Evolutionary conservation across 2,113 vertebrate species (phyloP), one percentile per base, ranked within the genome.

Genomic region (Regulus satrapa): DNA sequence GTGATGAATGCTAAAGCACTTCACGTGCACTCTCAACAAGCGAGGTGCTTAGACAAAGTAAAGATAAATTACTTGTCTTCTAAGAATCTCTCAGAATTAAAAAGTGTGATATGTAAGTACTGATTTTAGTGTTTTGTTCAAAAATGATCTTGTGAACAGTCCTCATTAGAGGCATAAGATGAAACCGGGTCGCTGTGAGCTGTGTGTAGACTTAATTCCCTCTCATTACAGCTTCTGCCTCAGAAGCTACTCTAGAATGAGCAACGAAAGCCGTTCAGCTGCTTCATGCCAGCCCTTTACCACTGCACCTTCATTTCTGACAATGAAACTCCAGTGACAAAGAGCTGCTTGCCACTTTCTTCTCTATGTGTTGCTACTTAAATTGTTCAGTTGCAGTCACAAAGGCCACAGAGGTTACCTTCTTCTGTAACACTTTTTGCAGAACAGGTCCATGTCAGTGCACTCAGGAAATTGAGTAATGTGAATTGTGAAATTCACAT

Each of bases 181-280:
- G 71, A 88, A 96, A 92, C 18, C 80, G 63, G 59, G 58, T 93
- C 71, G 41, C 62, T 49, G 19, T 54, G 40, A 95, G 41, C 21
- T 7, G 0, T 24, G 18, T 73, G 19, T 41, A 64, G 38, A 7
- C 23, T 85, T 81, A 72, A 77, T 80, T 93, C 49, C 29, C 17
- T 28, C 12, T 94, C 24, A 32, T 63, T 81, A 59, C 0, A 0
- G 11, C 31, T 91, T 55, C n/a, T 82, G 51, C 41, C 20, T 49
- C 45, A 71, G 45, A 76, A 85, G 36, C 17, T 62, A 14, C 38
- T 66, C 67, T 16, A 19, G 56, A 55, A 69, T 34, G 38, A 76
- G 19, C 40, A 63, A 23, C 0, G 0, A 40, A 55, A 69, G 41
- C 20, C 23, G 20, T n/a, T n/a, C n/a, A n/a, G n/a, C n/a, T 15